Base-by-base conservation (phyloP, 2,888 invertebrate species). In the Psylliodes chrysocephalus region DNA sequence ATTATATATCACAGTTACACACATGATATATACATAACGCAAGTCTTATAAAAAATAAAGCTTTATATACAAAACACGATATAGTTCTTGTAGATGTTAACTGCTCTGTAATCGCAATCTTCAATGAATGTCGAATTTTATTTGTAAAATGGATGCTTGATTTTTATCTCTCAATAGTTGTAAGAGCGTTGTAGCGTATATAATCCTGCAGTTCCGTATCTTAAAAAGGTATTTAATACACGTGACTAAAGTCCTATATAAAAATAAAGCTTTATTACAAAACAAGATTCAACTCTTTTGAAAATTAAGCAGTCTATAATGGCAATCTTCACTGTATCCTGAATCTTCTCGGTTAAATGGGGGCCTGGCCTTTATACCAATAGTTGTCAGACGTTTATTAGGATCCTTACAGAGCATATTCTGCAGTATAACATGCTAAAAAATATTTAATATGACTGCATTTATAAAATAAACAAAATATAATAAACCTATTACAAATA, bases 391-490 rank as follows among this genome's bases (percentile, higher is more conserved):
- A 1, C 96, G 86, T 64, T 86, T 84, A 2, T 85, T 83, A 0
- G 96, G 94, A 63, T 89, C 85, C 2, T 86, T 82, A 66, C 92
- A 91, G 40, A 96, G 82, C 93, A 96, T 94, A 78, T 89, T 82
- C 69, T 88, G 87, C 7, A 96, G 84, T 60, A 96, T 85, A 1
- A 88, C 83, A 78, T 87, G 88, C 93, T 94, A 82, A 46, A 75
- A 75, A 82, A 22, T 22, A 22, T 22, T 22, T 22, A 22, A 2
- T 22, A 22, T 22, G 22, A n/a, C 28, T 46, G 19, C 14, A 49
- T 22, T 55, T 12, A 40, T 8, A 57, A 52, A 47, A 38, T 33
- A 35, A 47, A 17, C n/a, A n/a, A n/a, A n/a, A n/a, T n/a, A n/a
- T n/a, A n/a, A n/a, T n/a, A n/a, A n/a, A n/a, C n/a, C n/a, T n/a